Evolutionary conservation across 2,888 invertebrate genomes (phyloP), one percentile per base, ranked within the genome.

Genomic region (Therioaphis trifolii): DNA sequence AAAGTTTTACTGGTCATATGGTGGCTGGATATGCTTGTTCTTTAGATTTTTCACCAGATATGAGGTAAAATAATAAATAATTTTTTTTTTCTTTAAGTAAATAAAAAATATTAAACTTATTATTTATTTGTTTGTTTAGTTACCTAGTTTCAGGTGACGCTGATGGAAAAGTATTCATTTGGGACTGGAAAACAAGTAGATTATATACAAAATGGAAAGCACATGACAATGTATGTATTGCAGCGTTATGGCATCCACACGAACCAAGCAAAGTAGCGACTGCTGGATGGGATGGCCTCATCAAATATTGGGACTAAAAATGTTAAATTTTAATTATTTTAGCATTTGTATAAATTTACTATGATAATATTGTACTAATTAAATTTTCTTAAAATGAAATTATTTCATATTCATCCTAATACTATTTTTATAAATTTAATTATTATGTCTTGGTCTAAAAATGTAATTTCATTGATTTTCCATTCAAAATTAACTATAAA

Each of bases 161-260:
- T 0, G 99, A 99, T 90, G 99, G 99, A 14, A 98, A 98, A 89
- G 94, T 97, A 87, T 99, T 97, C 89, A 93, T 99, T 68, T 99
- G 99, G 99, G 99, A 99, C 88, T 99, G 99, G 99, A 99, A 99
- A 89, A 97, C 98, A 0, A 99, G 99, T 86, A 98, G 98, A 90
- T 91, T 99, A 85, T 97, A 96, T 89, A 97, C 96, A 89, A 98
- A 98, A 88, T 99, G 99, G 96, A 98, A 99, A 89, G 99, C 99
- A 0, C 99, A 99, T 88, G 98, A 99, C 87, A 96, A 96, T 85
- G 98, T 99, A 21, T 99, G 99, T 88, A 98, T 98, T 85, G 92
- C 94, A 21, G 93, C 94, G 0, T 90, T 99, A 21, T 99, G 99
- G 99, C 99, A 99, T 90, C 99, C 99, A 0, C 99, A 99, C 88